A percentile compares a stretch with the other conserved stretches of the same genome.
These are phyloP conservation scores for Mastacembelus armatus DNA, from an alignment of 2,797 vertebrate species.

Conservation along the genomic window DNA sequence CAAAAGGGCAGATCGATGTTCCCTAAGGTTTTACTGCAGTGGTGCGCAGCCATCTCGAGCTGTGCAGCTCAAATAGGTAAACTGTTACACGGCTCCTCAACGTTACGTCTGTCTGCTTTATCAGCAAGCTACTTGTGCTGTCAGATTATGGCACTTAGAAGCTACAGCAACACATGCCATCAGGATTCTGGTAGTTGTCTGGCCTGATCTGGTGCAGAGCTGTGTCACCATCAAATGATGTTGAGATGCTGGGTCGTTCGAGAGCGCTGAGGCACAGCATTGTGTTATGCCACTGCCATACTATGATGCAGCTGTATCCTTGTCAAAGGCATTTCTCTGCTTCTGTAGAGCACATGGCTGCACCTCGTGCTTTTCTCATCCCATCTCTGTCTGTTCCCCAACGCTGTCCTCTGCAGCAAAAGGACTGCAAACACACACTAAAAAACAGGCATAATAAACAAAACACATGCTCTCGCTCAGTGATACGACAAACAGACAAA, in stretches of 20 bases:
- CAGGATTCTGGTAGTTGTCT: slow-evolving; percentile 26
- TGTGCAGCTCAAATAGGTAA: slow-evolving; percentile 83
- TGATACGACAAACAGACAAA: slow-evolving; percentile 38
- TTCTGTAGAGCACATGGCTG: slow-evolving; percentile 74
- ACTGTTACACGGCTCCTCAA: slow-evolving; percentile 39
- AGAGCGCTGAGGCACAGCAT: slow-evolving; percentile 45
- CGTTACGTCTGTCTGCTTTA: slow-evolving; percentile 67
- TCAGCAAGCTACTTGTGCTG: slow-evolving; percentile 67
- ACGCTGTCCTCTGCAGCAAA: slow-evolving; percentile 62
- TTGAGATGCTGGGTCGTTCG: slow-evolving; percentile 35
- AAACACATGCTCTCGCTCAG: slow-evolving; percentile 40
- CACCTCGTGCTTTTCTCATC: slow-evolving; percentile 71
- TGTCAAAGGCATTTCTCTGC: slow-evolving; percentile 63
- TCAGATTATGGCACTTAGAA: slow-evolving; percentile 49
- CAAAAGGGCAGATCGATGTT: slow-evolving; percentile 79
- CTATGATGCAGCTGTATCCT: slow-evolving; percentile 58
- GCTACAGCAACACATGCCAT: slow-evolving; percentile 42
- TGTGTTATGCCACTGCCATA: slow-evolving; percentile 43
- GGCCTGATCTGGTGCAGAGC: slow-evolving; percentile 36
- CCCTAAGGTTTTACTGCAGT: slow-evolving; percentile 85
- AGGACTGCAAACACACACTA: slow-evolving; percentile 19
- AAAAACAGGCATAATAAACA: slow-evolving; percentile 6
- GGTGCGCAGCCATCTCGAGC: slow-evolving; percentile 80
- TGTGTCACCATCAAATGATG: slow-evolving; percentile 36
- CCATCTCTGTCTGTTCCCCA: slow-evolving; percentile 57